A percentile compares a stretch with the other conserved stretches of the same genome.
These are phyloP conservation scores for Uropsilus gracilis DNA, from an alignment of 2,113 vertebrate species.

Conservation along the genomic window DNA sequence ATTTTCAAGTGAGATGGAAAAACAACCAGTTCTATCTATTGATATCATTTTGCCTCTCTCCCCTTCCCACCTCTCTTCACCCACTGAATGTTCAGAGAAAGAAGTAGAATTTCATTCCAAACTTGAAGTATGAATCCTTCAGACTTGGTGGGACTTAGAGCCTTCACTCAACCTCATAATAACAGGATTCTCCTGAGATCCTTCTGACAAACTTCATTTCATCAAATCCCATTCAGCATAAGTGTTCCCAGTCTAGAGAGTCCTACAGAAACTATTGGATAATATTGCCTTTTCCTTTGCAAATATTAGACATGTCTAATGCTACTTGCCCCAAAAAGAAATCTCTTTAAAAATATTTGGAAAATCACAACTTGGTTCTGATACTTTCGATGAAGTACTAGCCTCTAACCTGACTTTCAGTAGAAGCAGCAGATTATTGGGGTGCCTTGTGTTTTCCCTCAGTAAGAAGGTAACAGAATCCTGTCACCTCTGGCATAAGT, in stretches of 20 bases:
- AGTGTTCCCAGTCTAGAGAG: not conserved
- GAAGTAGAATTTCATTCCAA: not conserved
- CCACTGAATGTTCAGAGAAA: not conserved
- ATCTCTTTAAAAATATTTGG: not conserved
- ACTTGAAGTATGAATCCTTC: not conserved
- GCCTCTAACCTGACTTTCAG: not conserved
- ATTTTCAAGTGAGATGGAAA: not conserved
- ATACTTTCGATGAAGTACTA: not conserved
- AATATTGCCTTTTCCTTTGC: constrained; percentile 16
- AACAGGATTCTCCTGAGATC: not conserved
- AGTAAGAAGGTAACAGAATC: not conserved
- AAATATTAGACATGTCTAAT: constrained; percentile 5
- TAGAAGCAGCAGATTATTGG: not conserved
- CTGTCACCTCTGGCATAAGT: not conserved
- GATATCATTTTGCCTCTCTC: not conserved
- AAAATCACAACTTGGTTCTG: not conserved
- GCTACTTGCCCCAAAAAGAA: not conserved
- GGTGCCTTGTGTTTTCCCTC: not conserved
- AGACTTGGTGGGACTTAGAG: not conserved
- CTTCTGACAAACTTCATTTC: not conserved
- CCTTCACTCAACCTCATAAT: not conserved
- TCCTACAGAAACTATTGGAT: not conserved
- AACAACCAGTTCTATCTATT: not conserved
- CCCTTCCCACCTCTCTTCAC: not conserved
- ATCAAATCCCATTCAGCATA: not conserved